phyloP scores from a whole-genome alignment of 1,140 invertebrate species.

The Drosophila eugracilis region DNA sequence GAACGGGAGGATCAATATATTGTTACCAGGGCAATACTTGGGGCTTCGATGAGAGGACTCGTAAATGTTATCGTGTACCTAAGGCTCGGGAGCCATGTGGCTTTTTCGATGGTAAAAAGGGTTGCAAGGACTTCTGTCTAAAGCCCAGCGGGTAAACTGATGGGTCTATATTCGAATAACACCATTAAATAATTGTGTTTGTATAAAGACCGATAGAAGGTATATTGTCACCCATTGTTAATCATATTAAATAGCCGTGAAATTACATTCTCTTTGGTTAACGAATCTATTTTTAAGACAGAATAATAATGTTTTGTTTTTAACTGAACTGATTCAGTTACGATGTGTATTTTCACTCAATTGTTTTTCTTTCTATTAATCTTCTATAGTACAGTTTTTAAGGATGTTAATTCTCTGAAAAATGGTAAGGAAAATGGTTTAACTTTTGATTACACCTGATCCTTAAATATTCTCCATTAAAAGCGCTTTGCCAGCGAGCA shows the following conservation, averaged over 20 bases:
- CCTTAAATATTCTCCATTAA: background rate
- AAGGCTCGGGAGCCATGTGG: slow-evolving; percentile 18
- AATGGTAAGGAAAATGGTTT: background rate
- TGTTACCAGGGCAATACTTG: slow-evolving; percentile 29
- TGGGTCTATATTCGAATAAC: too few species aligned
- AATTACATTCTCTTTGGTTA: background rate
- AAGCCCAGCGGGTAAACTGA: background rate
- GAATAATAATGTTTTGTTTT: background rate
- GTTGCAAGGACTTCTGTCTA: slow-evolving; percentile 30
- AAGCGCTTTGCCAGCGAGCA: background rate
- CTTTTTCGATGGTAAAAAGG: slow-evolving; percentile 38
- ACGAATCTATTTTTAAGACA: background rate
- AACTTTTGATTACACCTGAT: background rate
- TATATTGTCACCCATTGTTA: background rate
- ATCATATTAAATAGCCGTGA: background rate
- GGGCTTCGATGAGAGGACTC: slow-evolving; percentile 18
- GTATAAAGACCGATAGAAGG: too few species aligned
- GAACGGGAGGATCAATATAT: slow-evolving; percentile 9
- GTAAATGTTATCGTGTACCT: slow-evolving; percentile 15
- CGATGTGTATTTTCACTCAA: background rate
- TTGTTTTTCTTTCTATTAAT: background rate
- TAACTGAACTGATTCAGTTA: background rate
- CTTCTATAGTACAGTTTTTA: background rate
- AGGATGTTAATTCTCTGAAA: background rate
- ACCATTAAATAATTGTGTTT: too few species aligned